Evolutionary conservation across 1,140 invertebrate species (phyloP).

Genomic region (Cepaea nemoralis): DNA sequence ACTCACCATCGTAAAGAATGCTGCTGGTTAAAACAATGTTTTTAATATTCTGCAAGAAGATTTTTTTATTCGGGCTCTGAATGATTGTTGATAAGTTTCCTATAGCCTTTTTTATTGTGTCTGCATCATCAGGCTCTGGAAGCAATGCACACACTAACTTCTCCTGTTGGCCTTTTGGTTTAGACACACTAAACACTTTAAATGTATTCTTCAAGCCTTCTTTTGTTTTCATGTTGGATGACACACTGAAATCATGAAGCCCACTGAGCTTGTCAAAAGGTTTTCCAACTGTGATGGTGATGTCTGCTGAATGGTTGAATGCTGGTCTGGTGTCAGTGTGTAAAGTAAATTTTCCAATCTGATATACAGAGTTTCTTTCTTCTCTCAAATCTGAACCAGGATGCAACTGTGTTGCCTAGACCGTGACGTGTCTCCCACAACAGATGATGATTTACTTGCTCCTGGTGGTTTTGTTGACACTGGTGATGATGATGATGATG

Average conservation of each 20-base stretch:
- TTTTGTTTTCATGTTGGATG: background rate
- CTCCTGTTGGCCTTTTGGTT: background rate
- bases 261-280: slow-evolving; percentile 32
- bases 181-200: background rate
- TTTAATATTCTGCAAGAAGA: background rate
- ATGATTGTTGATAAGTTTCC: background rate
- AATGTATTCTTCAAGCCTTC: background rate
- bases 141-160: background rate
- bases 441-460: background rate
- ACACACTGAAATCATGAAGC: background rate
- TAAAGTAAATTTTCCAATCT: slow-evolving; percentile 13
- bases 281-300: slow-evolving; percentile 12
- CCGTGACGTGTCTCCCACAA: no score
- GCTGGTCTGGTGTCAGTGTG: background rate
- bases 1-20: background rate
- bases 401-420: no score
- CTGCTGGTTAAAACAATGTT: background rate
- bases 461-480: background rate
- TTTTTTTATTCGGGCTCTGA: background rate
- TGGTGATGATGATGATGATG: background rate
- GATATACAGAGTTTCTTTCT: background rate
- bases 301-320: background rate
- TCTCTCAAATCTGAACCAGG: background rate
- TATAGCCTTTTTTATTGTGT: background rate
- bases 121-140: background rate